Evolutionary conservation across 2,888 invertebrate species (phyloP).

Genomic region (Pyrrhia umbra): DNA sequence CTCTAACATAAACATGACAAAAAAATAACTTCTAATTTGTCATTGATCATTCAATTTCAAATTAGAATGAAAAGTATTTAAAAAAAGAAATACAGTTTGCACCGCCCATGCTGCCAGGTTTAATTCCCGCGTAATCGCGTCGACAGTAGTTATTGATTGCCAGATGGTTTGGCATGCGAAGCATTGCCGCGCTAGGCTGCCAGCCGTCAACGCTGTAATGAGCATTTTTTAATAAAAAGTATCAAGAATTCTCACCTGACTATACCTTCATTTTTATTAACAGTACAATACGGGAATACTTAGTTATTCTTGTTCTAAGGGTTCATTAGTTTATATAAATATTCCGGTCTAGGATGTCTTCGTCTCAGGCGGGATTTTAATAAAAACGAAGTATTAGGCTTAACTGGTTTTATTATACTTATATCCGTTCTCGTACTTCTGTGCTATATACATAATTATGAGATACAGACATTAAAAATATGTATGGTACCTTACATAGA

Average conservation of each 20-base stretch:
- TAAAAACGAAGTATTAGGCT: no score
- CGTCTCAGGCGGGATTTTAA: no score
- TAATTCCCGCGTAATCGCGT: slow-evolving; percentile 45
- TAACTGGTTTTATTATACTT: no score
- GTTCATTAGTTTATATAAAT: no score
- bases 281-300: no score
- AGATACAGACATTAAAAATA: not conserved
- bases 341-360: no score
- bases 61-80: slow-evolving; percentile 16
- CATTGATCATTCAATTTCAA: not conserved
- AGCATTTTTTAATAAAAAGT: slow-evolving; percentile 30
- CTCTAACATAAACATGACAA: not conserved
- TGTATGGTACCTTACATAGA: not conserved
- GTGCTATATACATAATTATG: no score
- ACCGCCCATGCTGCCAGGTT: slow-evolving; percentile 16
- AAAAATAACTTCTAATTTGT: not conserved
- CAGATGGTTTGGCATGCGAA: slow-evolving; percentile 39
- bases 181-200: slow-evolving; percentile 14
- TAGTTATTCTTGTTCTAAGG: no score
- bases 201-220: slow-evolving; percentile 17
- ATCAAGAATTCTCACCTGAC: slow-evolving; percentile 22
- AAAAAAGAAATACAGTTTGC: slow-evolving; percentile 18
- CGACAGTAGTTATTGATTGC: slow-evolving; percentile 56
- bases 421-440: no score
- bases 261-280: not conserved